Conservation (phyloP, 2,888 invertebrate genomes). For the Atethmia centrago region DNA sequence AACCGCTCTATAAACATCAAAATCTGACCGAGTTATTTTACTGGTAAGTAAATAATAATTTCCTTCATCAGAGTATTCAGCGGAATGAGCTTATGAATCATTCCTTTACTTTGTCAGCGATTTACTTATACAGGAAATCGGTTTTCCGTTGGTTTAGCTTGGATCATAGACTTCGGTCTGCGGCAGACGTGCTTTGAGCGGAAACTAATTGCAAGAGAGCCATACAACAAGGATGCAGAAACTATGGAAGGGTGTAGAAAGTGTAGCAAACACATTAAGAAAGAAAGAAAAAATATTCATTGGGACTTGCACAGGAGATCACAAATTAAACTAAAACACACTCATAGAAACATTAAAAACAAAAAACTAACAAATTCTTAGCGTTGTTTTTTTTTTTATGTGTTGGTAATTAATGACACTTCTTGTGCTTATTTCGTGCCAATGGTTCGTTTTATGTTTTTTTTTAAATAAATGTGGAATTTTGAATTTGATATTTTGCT, state of each 20-base stretch:
- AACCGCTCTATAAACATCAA: conserved; percentile 33
- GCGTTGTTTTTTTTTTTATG: background rate
- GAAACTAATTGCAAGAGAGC: conserved; percentile 89
- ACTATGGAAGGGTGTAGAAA: conserved; percentile 13
- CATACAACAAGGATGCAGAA: conserved; percentile 76
- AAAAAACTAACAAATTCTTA: background rate
- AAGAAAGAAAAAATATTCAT: too few species aligned
- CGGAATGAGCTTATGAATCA: conserved; percentile 67
- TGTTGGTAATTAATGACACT: background rate
- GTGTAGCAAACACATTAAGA: background rate
- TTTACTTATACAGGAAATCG: conserved; percentile 79
- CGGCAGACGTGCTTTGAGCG: conserved; percentile 88
- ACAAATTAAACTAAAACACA: too few species aligned
- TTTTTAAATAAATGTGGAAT: too few species aligned
- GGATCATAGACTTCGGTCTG: conserved; percentile 87
- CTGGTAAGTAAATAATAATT: conserved; percentile 58
- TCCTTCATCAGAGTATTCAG: conserved; percentile 55
- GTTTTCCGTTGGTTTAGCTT: conserved; percentile 83
- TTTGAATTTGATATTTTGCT: background rate
- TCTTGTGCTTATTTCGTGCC: background rate
- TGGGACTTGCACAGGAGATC: too few species aligned
- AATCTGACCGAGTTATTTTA: conserved; percentile 41
- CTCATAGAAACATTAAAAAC: too few species aligned
- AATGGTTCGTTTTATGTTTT: background rate
- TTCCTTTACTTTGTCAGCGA: conserved; percentile 74